Evolutionary conservation across 2,113 vertebrate genomes (phyloP), one percentile per base, ranked within the genome.

Genomic region (Eulemur macaco): DNA sequence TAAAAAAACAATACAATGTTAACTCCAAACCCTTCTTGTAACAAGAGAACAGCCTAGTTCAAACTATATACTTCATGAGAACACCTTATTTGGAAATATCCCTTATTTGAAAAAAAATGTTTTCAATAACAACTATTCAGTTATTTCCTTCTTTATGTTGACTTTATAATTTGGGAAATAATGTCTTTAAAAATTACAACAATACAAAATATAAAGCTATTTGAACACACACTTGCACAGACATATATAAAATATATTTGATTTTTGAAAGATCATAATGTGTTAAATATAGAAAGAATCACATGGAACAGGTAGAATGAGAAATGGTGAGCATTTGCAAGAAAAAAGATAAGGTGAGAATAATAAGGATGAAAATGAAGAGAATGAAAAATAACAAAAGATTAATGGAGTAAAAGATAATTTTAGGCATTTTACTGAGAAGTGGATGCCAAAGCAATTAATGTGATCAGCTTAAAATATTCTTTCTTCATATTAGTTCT

Each of bases 391-490:
- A 56, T 50, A 82, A 83, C 18, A 92, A 92, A 93, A 94, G 50
- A 94, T 86, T 95, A 85, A 94, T 92, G 93, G 84, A 88, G 13
- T 73, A 73, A 73, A 94, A 94, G 74, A 83, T 56, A 93, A 97
- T 96, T 84, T 1, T 42, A 54, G 86, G 17, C 5, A 87, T 93
- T 96, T 91, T 95, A 92, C 56, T 83, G 78, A 45, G 12, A 31
- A 56, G 6, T 20, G 42, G 84, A 56, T 52, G 76, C 81, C 82
- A 10, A 87, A 6, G 60, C 66, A 91, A 13, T 73, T 91, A 89
- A 39, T 60, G 63, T 0, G 82, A 60, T 94, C 6, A 0, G 4
- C 45, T 52, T 58, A 64, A 64, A 52, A n/a, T 80, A 29, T 37
- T 85, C 3, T 31, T 66, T 50, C 90, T 56, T 85, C 12, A 20